Evolutionary conservation across 2,888 invertebrate species (phyloP), one percentile per base, ranked within the genome.

Genomic region (Mythimna albipuncta): DNA sequence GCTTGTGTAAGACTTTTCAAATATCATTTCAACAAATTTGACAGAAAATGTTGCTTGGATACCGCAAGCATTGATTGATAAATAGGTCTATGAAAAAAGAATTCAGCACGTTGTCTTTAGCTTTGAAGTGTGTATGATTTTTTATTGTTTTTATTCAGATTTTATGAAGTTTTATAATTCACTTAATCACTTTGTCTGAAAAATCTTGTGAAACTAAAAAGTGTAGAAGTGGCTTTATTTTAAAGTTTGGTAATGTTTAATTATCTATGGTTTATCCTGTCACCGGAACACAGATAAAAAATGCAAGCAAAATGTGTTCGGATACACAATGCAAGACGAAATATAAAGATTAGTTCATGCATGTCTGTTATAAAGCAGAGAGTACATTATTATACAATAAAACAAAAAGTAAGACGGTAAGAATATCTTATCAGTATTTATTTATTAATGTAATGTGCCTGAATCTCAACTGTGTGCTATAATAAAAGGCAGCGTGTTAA

Each of bases 21-120:
- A 59, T 61, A 57, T 64, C 75, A 72, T 63, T 58, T 70, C 55
- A 84, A 86, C 80, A 85, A 79, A 26, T 78, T 73, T 82, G 85
- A 66, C 71, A 71, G 59, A 64, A n/a, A 59, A 19, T 26, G 83
- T 85, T 84, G 85, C 85, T 74, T 71, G 35, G 85, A 69, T 75
- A 85, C 85, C 64, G 11, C 32, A 50, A 41, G 13, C 55, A 76
- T 41, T 38, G 13, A 64, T 41, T 21, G 32, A 1, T 41, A 59
- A 26, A 26, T 26, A 1, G 26, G 19, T 63, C 19, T 50, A 63
- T 38, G n/a, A 55, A 58, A 9, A 50, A 44, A 63, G n/a, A 21
- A 19, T 38, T 47, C 5, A 35, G 11, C 19, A 13, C 4, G 2
- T 38, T 57, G 13, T 55, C n/a, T 19, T 13, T 68, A 35, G 5